Base-by-base conservation (phyloP, 2,888 invertebrate species). In the Hymenopus coronatus region DNA sequence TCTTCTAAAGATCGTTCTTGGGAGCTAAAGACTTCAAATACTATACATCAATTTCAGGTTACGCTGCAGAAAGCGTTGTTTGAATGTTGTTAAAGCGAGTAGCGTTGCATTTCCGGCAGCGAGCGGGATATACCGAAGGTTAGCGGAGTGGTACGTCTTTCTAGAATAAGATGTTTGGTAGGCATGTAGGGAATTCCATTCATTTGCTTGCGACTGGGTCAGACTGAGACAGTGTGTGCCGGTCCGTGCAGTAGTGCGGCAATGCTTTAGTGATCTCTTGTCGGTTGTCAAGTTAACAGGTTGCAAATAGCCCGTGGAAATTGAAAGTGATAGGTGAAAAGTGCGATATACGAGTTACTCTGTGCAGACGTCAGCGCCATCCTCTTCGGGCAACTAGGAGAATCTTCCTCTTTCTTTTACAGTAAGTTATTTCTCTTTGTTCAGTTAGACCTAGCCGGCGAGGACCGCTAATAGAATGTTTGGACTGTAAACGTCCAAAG, bases 161-260 rank as follows among this genome's bases (percentile, higher is more conserved):
- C 15, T 70, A 70, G 54, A 70, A 20, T 28, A 20, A 27, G 30
- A 12, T 86, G 82, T 87, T 87, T 87, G 87, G 25, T 33, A 82
- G 82, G 82, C 82, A 87, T 40, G 87, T n/a, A n/a, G 87, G 82
- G 87, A 82, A 87, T 87, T 87, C 82, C 87, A 87, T 87, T 87
- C 87, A 87, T 87, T 87, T 33, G 54, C 27, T 33, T n/a, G 25
- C 82, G 54, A 87, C n/a, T 87, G 87, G 33, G 82, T 87, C 82
- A 87, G 33, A 40, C 87, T 25, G 54, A 87, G 33, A 33, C 28
- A 82, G 87, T 87, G 15, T 15, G 70, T 33, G 82, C 9, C 54
- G n/a, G 27, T 14, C n/a, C n/a, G 33, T 27, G 15, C 27, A n/a
- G 85, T 27, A 27, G 28, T 12, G 46, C 25, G 85, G 30, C 27